These are phyloP conservation scores for Uropetala carovei DNA, from an alignment of 2,888 invertebrate species.

Conservation along the genomic window DNA sequence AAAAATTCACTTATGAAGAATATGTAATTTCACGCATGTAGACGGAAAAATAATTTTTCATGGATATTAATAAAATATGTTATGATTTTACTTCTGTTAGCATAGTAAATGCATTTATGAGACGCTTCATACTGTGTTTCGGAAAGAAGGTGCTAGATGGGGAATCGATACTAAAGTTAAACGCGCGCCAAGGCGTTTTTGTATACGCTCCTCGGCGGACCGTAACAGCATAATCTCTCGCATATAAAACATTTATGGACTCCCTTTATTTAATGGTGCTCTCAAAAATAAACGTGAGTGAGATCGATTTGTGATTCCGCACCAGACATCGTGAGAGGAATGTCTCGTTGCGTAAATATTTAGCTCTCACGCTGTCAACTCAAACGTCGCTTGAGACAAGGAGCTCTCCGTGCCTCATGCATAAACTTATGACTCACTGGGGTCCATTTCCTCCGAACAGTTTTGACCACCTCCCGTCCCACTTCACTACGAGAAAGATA, in stretches of 20 bases:
- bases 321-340: slow-evolving; percentile 7
- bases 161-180: no score
- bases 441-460: slow-evolving; percentile 43
- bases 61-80: no score
- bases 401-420: slow-evolving; percentile 47
- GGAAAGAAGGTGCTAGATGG: no score
- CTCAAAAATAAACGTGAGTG: background rate
- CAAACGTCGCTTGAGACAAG: background rate
- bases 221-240: background rate
- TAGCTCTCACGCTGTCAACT: background rate
- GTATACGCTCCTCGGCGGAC: no score
- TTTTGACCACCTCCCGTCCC: background rate
- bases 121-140: no score
- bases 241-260: background rate
- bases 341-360: slow-evolving; percentile 22
- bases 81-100: no score
- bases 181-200: no score
- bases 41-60: no score
- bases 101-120: no score
- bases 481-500: background rate
- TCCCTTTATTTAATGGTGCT: background rate
- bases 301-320: slow-evolving; percentile 13
- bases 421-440: slow-evolving; percentile 36
- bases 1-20: no score
- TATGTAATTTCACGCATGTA: no score